Evolutionary conservation across 2,888 invertebrate species (phyloP), one percentile per base, ranked within the genome.

Genomic region (Philereme vetulata): DNA sequence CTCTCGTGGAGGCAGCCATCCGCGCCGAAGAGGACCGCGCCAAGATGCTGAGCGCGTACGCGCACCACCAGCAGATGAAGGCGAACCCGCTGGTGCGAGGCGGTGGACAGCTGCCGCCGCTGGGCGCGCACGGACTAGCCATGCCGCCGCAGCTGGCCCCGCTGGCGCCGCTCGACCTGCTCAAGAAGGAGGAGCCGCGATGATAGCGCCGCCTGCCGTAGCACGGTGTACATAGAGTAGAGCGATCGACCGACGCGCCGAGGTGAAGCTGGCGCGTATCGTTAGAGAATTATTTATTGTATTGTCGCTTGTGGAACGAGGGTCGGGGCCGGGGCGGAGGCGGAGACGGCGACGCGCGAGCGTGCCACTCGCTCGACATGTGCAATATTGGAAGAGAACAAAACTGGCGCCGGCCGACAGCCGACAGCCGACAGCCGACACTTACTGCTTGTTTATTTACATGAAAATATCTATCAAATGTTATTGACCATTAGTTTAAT

Each of bases 1-100:
- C 96, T 21, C 89, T 97, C 38, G 94, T 97, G 90, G 96, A 96
- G 73, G 96, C 95, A 9, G 96, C 96, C 21, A 94, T 95, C 78
- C 93, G 96, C 56, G 95, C 95, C 48, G 96, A 96, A 78, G 96
- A 96, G 74, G 95, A 96, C 82, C 94, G 96, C 62, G 95, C 95
- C 45, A 96, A 96, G 85, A 94, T 96, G 77, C 94, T 95, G 78
- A 94, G 93, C 70, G 94, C 95, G 66, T 96, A 96, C 86, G 94
- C 94, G 59, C 94, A 93, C 74, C 84, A 93, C 70, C 94, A 94
- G 74, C 91, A 91, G 76, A 74, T 90, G 79, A 93, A 82, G 86
- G 88, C 94, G 67, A 84, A 81, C 66, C 84, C 86, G 75, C 79
- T 90, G 76, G 77, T 87, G 77, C 90, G 87, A 77, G 85, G 86